A percentile compares a stretch with the other conserved stretches of the same genome.
phyloP scores from a whole-genome alignment of 2,888 invertebrate species.

The Nemurella pictetii region DNA sequence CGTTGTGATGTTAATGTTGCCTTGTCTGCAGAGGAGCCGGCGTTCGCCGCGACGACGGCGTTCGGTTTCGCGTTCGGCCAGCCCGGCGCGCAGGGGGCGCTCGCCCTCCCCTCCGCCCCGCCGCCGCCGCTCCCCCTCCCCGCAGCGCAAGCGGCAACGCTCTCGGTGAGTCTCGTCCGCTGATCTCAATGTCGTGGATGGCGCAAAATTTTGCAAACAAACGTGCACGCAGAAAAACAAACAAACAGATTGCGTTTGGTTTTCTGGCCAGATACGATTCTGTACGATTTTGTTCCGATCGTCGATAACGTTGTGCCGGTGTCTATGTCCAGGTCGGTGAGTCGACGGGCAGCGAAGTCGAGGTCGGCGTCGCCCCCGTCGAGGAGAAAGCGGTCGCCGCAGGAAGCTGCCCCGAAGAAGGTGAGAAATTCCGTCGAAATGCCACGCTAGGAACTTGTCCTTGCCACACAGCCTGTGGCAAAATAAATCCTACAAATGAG shows the following conservation, averaged over 20 bases:
- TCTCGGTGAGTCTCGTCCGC: not conserved
- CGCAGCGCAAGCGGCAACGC: not conserved
- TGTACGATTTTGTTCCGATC: too few relatives aligned
- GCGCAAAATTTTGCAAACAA: too few relatives aligned
- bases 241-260: too few relatives aligned
- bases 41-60: not conserved
- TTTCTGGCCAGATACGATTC: too few relatives aligned
- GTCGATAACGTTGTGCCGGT: too few relatives aligned
- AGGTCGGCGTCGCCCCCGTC: not conserved
- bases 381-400: not conserved
- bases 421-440: too few relatives aligned
- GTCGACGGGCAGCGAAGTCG: not conserved
- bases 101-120: constrained; percentile 12
- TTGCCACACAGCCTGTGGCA: too few relatives aligned
- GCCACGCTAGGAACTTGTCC: too few relatives aligned
- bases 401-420: too few relatives aligned
- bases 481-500: too few relatives aligned
- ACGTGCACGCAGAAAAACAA: too few relatives aligned
- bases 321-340: not conserved
- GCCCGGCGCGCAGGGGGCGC: not conserved
- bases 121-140: constrained; percentile 28
- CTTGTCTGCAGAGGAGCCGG: not conserved
- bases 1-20: not conserved
- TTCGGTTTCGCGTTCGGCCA: not conserved
- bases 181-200: too few relatives aligned